phyloP scores from a whole-genome alignment of 2,797 vertebrate species.

The Crenichthys baileyi region DNA sequence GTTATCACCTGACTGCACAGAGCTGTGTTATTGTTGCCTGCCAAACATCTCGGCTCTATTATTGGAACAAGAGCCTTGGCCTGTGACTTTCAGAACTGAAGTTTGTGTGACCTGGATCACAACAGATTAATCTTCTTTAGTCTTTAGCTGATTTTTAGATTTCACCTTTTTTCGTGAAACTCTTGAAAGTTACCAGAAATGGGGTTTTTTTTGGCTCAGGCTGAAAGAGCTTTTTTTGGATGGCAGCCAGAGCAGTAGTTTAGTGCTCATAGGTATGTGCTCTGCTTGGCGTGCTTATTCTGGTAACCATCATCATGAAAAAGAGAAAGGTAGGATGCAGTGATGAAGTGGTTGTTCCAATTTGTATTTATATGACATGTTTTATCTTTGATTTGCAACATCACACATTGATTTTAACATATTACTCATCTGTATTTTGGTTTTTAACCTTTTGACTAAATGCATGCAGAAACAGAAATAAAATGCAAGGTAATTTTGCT shows the following conservation, averaged over 20 bases:
- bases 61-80: constrained; percentile 72
- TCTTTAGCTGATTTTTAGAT: not conserved
- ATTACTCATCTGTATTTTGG: too few relatives aligned
- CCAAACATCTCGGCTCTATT: constrained; percentile 74
- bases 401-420: too few relatives aligned
- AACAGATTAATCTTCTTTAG: constrained; percentile 7
- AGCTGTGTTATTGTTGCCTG: constrained; percentile 67
- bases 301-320: constrained; percentile 35
- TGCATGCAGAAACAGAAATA: too few relatives aligned
- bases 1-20: constrained; percentile 68
- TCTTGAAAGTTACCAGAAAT: not conserved
- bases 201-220: constrained; percentile 4
- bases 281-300: constrained; percentile 18
- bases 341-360: too few relatives aligned
- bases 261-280: constrained; percentile 21
- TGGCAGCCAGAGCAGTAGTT: constrained; percentile 21
- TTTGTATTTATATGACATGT: too few relatives aligned
- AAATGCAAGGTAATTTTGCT: too few relatives aligned
- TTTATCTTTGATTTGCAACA: too few relatives aligned
- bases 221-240: constrained; percentile 12
- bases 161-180: not conserved
- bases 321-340: constrained; percentile 47
- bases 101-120: constrained; percentile 31
- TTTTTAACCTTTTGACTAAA: not conserved
- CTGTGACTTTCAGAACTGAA: constrained; percentile 68